These are phyloP conservation scores for Caranx ignobilis DNA, from an alignment of 2,113 vertebrate species.

Conservation along the genomic window DNA sequence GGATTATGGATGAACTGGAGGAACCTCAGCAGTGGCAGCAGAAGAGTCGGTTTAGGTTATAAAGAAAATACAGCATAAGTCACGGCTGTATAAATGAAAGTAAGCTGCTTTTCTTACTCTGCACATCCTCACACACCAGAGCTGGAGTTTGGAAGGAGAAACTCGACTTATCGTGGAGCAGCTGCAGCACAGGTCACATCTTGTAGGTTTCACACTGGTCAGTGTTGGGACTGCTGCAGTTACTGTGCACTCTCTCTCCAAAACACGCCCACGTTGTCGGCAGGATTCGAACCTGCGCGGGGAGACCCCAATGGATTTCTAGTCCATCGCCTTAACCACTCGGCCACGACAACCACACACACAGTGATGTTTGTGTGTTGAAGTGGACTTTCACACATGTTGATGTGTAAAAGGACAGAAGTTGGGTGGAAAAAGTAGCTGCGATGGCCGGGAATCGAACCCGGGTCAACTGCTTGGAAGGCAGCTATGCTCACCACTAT, in stretches of 20 bases:
- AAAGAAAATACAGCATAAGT: conserved; percentile 13
- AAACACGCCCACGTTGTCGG: conserved; percentile 85
- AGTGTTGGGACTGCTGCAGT: too few relatives aligned
- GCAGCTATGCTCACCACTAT: conserved; percentile 79
- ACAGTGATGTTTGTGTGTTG: too few relatives aligned
- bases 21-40: background rate
- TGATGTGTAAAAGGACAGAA: too few relatives aligned
- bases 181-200: background rate
- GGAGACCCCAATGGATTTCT: conserved; percentile 95
- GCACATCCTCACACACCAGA: background rate
- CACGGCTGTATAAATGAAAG: conserved; percentile 1
- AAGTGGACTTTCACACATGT: too few relatives aligned
- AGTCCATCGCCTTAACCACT: conserved; percentile 92
- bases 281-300: conserved; percentile 98
- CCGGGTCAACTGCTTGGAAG: conserved; percentile 79
- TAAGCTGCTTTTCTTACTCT: background rate
- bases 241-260: too few relatives aligned
- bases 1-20: conserved; percentile 48
- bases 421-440: background rate
- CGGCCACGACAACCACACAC: conserved; percentile 75
- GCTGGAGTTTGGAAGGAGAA: background rate
- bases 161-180: background rate
- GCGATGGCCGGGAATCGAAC: conserved; percentile 77
- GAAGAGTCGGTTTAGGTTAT: background rate
- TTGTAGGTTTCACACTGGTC: background rate